Conservation (phyloP, 1,140 invertebrate species). For the Carposina sasakii region DNA sequence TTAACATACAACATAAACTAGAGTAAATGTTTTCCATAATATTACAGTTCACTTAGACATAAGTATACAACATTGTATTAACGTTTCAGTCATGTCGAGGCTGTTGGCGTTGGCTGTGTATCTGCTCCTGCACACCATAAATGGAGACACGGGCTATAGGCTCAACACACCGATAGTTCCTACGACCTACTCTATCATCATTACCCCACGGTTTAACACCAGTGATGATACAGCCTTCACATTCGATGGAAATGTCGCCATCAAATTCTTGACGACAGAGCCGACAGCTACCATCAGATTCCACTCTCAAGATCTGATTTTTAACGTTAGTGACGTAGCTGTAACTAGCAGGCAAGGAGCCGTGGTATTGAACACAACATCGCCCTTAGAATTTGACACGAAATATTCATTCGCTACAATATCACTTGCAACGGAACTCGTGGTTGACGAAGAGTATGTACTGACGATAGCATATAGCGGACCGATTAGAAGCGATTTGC, state of each 20-base stretch:
- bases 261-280: constrained; percentile 50
- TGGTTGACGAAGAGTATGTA: constrained; percentile 37
- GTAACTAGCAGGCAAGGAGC: constrained; percentile 32
- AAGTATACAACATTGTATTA: not conserved
- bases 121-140: constrained; percentile 15
- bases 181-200: constrained; percentile 75
- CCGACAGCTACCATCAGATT: constrained; percentile 72
- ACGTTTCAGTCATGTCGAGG: constrained; percentile 38
- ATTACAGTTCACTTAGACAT: too few relatives aligned
- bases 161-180: constrained; percentile 76
- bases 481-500: constrained; percentile 73
- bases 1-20: too few relatives aligned
- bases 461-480: constrained; percentile 73
- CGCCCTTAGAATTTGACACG: constrained; percentile 43
- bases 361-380: constrained; percentile 23
- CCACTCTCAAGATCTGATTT: constrained; percentile 76
- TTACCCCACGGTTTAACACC: constrained; percentile 75
- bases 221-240: constrained; percentile 71
- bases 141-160: constrained; percentile 66
- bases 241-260: constrained; percentile 76
- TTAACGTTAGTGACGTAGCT: constrained; percentile 55
- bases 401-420: constrained; percentile 55
- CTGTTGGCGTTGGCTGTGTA: constrained; percentile 20
- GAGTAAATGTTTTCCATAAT: too few relatives aligned
- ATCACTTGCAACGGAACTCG: constrained; percentile 41